Conservation (phyloP, 2,888 invertebrate genomes). For the Macrostomum cliftonense region DNA sequence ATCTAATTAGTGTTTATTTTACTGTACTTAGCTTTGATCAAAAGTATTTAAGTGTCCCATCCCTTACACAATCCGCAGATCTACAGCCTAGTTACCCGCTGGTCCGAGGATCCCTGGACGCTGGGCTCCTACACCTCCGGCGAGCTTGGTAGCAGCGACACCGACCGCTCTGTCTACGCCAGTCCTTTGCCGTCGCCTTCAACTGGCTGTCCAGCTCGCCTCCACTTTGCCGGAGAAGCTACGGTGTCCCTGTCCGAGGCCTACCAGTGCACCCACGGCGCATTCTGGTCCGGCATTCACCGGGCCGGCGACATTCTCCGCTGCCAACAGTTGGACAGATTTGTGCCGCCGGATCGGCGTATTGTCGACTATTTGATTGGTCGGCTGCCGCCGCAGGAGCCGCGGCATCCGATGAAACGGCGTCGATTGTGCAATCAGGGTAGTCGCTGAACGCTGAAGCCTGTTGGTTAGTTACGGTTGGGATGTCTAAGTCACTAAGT, state of each 20-base stretch:
- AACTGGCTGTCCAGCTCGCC: not conserved
- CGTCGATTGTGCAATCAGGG: too few relatives aligned
- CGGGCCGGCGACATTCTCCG: not conserved
- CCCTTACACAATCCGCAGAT: not conserved
- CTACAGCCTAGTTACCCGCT: constrained; percentile 8
- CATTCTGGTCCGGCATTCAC: constrained; percentile 11
- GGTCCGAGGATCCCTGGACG: constrained; percentile 11
- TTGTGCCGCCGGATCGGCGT: too few relatives aligned
- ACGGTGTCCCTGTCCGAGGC: constrained; percentile 8
- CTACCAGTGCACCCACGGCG: constrained; percentile 12
- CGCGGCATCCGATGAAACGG: too few relatives aligned
- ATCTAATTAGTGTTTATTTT: too few relatives aligned
- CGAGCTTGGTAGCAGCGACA: constrained; percentile 6
- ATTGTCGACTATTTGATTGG: too few relatives aligned
- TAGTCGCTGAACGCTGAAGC: too few relatives aligned
- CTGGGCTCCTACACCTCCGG: constrained; percentile 11
- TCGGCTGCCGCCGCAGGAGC: too few relatives aligned
- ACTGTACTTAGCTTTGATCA: too few relatives aligned
- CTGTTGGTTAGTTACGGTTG: too few relatives aligned
- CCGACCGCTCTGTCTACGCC: constrained; percentile 5
- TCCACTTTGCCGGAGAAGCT: constrained; percentile 8
- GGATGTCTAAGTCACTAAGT: too few relatives aligned
- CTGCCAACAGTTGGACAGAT: too few relatives aligned
- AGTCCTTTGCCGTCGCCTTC: constrained; percentile 4
- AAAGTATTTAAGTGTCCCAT: too few relatives aligned